A percentile compares a stretch with the other conserved stretches of the same genome.
Conservation (phyloP, 37 sponge, comb jelly and placozoan species). For the Beroe forskalii region DNA sequence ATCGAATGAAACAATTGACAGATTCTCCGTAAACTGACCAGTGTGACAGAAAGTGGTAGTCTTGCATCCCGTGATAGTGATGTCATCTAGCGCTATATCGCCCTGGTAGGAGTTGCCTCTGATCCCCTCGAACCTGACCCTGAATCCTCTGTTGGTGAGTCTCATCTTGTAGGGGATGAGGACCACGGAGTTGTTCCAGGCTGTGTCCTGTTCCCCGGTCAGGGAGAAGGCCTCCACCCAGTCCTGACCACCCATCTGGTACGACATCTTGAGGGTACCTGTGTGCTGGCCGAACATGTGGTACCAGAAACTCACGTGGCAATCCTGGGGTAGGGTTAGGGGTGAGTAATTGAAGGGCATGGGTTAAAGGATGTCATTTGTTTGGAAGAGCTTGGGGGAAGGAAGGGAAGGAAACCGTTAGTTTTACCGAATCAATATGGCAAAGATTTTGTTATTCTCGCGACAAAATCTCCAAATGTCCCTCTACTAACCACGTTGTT, state of each 20-base stretch:
- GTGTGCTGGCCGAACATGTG: constrained; percentile 66
- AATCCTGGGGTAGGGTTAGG: constrained; percentile 34
- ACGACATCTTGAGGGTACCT: constrained; percentile 53
- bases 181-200: constrained; percentile 17
- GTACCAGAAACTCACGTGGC: constrained; percentile 66
- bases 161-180: constrained; percentile 26
- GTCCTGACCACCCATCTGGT: constrained; percentile 28
- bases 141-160: constrained; percentile 8
- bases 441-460: too few relatives aligned
- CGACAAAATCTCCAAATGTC: too few relatives aligned
- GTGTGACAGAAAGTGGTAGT: constrained; percentile 62
- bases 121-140: constrained; percentile 17
- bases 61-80: constrained; percentile 10
- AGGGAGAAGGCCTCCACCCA: constrained; percentile 36
- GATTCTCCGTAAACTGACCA: not conserved
- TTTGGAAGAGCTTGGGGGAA: not conserved
- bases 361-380: not conserved
- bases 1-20: too few relatives aligned
- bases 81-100: constrained; percentile 61
- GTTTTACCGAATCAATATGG: too few relatives aligned
- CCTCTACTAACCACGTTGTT: constrained; percentile 28
- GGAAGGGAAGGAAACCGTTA: too few relatives aligned
- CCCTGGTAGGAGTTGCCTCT: not conserved
- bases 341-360: too few relatives aligned
- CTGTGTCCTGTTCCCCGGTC: constrained; percentile 58